Percentiles rank a stretch among this genome's conserved stretches.
Conservation (phyloP, 2,797 vertebrate genomes). For the Corythornis leucogaster region DNA sequence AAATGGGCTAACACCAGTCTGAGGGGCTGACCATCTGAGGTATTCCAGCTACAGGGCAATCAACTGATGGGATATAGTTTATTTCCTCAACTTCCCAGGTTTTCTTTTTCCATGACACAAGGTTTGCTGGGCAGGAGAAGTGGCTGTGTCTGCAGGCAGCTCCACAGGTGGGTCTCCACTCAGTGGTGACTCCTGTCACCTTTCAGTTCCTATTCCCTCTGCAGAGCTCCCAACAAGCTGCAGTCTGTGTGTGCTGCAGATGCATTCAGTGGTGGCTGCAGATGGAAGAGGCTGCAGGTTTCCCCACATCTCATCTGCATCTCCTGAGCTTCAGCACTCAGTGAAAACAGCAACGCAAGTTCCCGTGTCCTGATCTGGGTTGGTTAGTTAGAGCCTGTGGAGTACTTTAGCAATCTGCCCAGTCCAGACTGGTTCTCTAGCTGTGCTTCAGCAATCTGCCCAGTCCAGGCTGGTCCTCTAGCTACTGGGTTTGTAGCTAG, state of each 20-base stretch:
- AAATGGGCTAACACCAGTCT: fast-evolving
- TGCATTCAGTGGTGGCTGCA: neutral
- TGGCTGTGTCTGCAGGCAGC: neutral
- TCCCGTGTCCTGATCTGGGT: neutral
- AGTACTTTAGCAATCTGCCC: neutral
- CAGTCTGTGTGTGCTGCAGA: neutral
- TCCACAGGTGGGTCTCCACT: neutral
- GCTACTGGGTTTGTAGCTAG: neutral
- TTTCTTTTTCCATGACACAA: neutral
- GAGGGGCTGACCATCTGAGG: neutral
- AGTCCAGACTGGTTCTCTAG: neutral
- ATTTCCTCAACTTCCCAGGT: neutral
- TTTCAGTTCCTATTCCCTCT: neutral
- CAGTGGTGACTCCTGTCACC: fast-evolving
- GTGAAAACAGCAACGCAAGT: fast-evolving
- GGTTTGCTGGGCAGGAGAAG: neutral
- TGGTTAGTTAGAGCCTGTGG: neutral
- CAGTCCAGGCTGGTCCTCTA: neutral
- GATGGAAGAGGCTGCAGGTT: neutral
- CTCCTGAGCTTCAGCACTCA: neutral
- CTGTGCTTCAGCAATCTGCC: neutral
- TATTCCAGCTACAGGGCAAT: neutral
- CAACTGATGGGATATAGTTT: neutral
- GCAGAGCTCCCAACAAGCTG: neutral
- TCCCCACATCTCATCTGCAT: neutral